Conservation (phyloP, 2,797 vertebrate species). For the Melanotaenia boesemani region DNA sequence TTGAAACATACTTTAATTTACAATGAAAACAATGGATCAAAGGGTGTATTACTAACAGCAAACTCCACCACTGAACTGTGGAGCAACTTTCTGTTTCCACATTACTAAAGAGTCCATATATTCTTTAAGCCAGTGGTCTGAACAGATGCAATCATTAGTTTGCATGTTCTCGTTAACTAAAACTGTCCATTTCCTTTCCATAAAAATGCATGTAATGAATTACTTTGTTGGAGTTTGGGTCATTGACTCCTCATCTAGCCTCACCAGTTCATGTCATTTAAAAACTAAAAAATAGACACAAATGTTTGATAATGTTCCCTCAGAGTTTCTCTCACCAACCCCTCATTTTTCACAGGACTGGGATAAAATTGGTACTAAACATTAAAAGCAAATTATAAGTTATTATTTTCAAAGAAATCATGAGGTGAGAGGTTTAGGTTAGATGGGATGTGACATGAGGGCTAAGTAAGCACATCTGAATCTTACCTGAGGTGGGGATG, state of each 20-base stretch:
- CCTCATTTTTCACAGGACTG: neutral
- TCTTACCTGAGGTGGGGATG: slow-evolving; percentile 67
- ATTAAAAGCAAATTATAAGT: no score
- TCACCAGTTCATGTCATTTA: neutral
- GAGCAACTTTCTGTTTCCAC: neutral
- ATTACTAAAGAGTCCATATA: neutral
- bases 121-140: neutral
- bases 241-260: neutral
- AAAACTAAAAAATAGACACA: neutral
- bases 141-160: no score
- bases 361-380: neutral
- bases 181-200: neutral
- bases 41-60: neutral
- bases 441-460: neutral
- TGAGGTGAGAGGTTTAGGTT: neutral
- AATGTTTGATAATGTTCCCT: no score
- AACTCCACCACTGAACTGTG: neutral
- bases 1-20: neutral
- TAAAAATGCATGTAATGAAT: neutral
- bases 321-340: neutral
- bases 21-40: neutral
- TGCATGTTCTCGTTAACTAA: neutral
- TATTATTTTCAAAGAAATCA: neutral
- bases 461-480: neutral
- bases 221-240: neutral